Evolutionary conservation across 1,140 invertebrate species (phyloP), one percentile per base, ranked within the genome.

Genomic region (Drosophila trapezifrons): DNA sequence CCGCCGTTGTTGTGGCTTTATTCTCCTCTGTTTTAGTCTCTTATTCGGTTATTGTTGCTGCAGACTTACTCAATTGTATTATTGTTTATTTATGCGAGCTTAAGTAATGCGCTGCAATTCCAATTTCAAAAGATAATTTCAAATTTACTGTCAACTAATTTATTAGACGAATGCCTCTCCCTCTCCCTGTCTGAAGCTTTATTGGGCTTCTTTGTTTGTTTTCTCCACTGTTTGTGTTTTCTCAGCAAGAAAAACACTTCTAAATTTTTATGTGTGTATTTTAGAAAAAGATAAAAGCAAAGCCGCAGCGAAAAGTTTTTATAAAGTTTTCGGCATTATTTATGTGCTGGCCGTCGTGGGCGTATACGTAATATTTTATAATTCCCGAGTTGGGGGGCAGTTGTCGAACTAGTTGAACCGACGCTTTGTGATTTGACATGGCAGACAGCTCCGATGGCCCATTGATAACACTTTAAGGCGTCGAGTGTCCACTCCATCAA

Each of bases 41-140:
- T 47, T 52, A 40, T 57, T 18, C 57, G 45, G 18, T 71, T 76
- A 60, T 63, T 71, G 43, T 49, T 63, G 56, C 65, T 64, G 51
- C 57, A 69, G 83, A 78, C 79, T 89, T 80, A 78, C 84, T 89
- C 84, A 89, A 89, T 89, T 75, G 79, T 84, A 58, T 80, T 89
- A 89, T 89, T 84, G 80, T 80, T 89, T 89, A 89, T 89, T 89
- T 89, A 89, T 89, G 84, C 69, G 66, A 75, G 81, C 87, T 89
- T 89, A 89, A 89, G 79, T 89, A 89, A 89, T 90, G 80, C 74
- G 49, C 76, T 69, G 64, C 66, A 80, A 84, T 80, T 89, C 54
- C 46, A 78, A 84, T 80, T 89, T 66, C 49, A 65, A 78, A 81
- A 86, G 84, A 89, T 89, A 89, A 80, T 73, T 74, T 71, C 77